Base-by-base conservation (phyloP, 2,888 invertebrate species). In the Phengaris arion region DNA sequence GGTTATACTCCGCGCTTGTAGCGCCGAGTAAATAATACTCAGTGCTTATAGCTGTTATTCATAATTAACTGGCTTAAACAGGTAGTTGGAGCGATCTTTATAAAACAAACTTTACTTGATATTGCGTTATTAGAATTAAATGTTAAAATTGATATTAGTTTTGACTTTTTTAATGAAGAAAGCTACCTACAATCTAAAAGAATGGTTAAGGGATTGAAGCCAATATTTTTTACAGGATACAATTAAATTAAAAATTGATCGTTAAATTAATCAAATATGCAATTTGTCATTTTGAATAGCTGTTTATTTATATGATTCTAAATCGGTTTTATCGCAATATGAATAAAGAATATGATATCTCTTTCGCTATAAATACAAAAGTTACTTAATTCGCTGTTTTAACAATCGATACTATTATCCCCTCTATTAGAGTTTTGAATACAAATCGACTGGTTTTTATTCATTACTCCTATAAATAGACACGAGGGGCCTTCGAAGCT, bases 401-500 rank as follows among this genome's bases (percentile, higher is more conserved):
- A 10, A 6, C 35, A 64, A 64, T 64, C 35, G 64, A 64, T 35
- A 64, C 35, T 64, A 2, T 64, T 64, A 2, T 64, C 64, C 64
- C 64, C 64, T 45, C 64, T 35, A 64, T 64, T 64, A 70, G 48
- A 51, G 70, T 70, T 48, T 70, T 51, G 70, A 70, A 70, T 48
- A 70, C 70, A 51, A 64, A 70, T 70, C 22, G 48, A 48, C 10
- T 48, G 15, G 7, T 72, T 72, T 72, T 72, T 52, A 52, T 52
- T 72, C 52, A 52, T 72, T 52, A 72, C n/a, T 35, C 52, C 72
- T 72, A 72, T 72, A 72, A 72, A 72, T 72, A 72, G 72, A 72
- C 22, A 15, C 35, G 35, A 54, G 52, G 72, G 72, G 72, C 52
- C 72, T 72, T 54, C 64, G 64, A 64, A 64, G 64, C 13, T 64